These are phyloP conservation scores for Stenchaetothrips biformis DNA, from an alignment of 2,888 invertebrate genomes.

Conservation along the genomic window DNA sequence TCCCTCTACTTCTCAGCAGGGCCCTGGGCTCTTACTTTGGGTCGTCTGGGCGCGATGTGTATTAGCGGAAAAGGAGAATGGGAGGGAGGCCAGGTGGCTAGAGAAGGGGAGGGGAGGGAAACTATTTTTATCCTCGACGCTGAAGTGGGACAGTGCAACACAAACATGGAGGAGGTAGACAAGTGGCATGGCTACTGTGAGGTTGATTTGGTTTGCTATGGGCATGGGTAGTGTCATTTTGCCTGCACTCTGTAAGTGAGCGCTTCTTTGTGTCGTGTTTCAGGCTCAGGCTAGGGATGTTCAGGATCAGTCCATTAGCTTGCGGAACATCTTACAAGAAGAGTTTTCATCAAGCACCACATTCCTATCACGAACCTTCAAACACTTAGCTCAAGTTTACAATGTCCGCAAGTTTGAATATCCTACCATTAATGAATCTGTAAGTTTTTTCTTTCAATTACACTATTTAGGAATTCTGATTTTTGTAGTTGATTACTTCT, in stretches of 20 bases:
- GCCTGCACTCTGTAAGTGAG: slow-evolving; percentile 23
- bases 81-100: not conserved
- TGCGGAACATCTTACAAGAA: slow-evolving; percentile 53
- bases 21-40: not conserved
- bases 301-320: slow-evolving; percentile 46
- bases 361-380: slow-evolving; percentile 55
- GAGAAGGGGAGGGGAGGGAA: not conserved
- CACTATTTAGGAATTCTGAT: slow-evolving; percentile 18
- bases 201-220: slow-evolving; percentile 30
- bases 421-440: slow-evolving; percentile 57
- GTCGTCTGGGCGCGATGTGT: not conserved
- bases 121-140: not conserved
- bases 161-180: not conserved
- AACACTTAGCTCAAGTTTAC: slow-evolving; percentile 63
- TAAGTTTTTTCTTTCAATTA: slow-evolving; percentile 40
- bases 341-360: slow-evolving; percentile 50
- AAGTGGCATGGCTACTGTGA: slow-evolving; percentile 39
- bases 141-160: not conserved
- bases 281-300: slow-evolving; percentile 61
- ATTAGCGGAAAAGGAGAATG: slow-evolving; percentile 2
- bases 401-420: slow-evolving; percentile 63
- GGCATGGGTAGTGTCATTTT: slow-evolving; percentile 23
- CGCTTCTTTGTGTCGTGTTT: slow-evolving; percentile 38
- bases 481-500: not conserved
- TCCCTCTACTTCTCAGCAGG: not conserved